Evolutionary conservation across 1,140 invertebrate genomes (phyloP), one percentile per base, ranked within the genome.

Genomic region (Thaumatotibia leucotreta): DNA sequence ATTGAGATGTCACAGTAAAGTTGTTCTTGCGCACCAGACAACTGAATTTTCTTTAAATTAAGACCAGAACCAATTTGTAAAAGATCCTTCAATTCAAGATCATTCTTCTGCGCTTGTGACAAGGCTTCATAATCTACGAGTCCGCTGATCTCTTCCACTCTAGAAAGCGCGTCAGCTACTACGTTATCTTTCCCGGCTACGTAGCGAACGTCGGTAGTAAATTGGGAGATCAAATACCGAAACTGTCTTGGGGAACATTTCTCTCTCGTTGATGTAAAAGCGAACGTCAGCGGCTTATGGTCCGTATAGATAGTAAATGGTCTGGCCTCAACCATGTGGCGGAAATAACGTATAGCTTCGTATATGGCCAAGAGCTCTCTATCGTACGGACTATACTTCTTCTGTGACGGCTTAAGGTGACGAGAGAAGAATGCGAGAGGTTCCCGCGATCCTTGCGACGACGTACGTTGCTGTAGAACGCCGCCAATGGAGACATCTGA

Each of bases 1-100:
- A 4, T 39, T 63, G 70, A 1, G 65, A 65, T 6, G 76, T 66
- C 52, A 77, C 70, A 50, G 73, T 76, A 61, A 62, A 77, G 0
- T 72, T 33, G 1, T 11, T 4, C 1, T 1, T 5, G 0, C 4
- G 8, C 10, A 6, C 17, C 50, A 2, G 11, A 27, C 20, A 8
- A 68, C 66, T 0, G 63, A 27, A n/a, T 50, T 22, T n/a, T 69
- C 27, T 50, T 45, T n/a, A 64, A 31, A 14, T 22, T 22, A 35
- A 33, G 22, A 3, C 31, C 10, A 5, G 58, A 61, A 14, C 58
- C 58, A 11, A 14, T 29, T 4, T 24, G 9, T 14, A 61, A n/a
- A 11, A 61, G 58, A 4, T 31, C 29, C 5, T 11, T 5, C 27
- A 61, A n/a, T 24, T 54, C 50, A 23, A 20, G 17, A 24, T 54